These are phyloP conservation scores for Lithobates pipiens DNA, from an alignment of 2,797 vertebrate species.

Conservation along the genomic window DNA sequence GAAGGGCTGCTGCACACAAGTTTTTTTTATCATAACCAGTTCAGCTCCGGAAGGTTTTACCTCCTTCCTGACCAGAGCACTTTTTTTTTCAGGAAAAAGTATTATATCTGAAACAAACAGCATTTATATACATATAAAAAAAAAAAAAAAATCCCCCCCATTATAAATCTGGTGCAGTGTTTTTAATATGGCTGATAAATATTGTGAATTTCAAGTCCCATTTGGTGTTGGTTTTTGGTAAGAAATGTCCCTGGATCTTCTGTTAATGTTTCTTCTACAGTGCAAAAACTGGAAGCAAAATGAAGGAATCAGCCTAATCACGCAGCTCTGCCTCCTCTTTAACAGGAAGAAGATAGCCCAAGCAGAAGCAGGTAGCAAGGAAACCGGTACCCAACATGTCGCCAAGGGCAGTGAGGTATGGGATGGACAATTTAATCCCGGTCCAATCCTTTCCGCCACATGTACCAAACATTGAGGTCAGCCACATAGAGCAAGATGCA, in stretches of 20 bases:
- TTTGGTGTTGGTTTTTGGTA: not conserved
- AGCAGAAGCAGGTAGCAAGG: slow-evolving; percentile 85
- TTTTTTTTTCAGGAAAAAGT: not conserved
- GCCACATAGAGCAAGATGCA: slow-evolving; percentile 88
- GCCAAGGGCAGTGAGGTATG: slow-evolving; percentile 94
- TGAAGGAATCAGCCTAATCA: slow-evolving; percentile 60
- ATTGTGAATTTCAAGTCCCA: slow-evolving; percentile 8
- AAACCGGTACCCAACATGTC: slow-evolving; percentile 93
- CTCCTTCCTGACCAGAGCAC: no score
- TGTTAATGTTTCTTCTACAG: not conserved
- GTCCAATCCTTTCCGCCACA: slow-evolving; percentile 89
- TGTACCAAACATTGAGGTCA: slow-evolving; percentile 87
- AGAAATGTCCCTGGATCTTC: not conserved
- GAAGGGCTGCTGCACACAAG: no score
- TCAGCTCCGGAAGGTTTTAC: no score
- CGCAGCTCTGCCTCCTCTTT: slow-evolving; percentile 66
- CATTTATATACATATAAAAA: slow-evolving; percentile 49
- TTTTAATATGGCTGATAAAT: slow-evolving; percentile 19
- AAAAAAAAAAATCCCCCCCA: no score
- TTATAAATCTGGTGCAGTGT: slow-evolving; percentile 21
- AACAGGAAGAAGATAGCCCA: slow-evolving; percentile 74
- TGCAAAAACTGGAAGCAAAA: slow-evolving; percentile 31
- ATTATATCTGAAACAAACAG: slow-evolving; percentile 44
- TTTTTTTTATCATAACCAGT: no score
- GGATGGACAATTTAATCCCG: slow-evolving; percentile 95